Base-by-base conservation (phyloP, 2,797 vertebrate genomes). In the Brotula barbata region DNA sequence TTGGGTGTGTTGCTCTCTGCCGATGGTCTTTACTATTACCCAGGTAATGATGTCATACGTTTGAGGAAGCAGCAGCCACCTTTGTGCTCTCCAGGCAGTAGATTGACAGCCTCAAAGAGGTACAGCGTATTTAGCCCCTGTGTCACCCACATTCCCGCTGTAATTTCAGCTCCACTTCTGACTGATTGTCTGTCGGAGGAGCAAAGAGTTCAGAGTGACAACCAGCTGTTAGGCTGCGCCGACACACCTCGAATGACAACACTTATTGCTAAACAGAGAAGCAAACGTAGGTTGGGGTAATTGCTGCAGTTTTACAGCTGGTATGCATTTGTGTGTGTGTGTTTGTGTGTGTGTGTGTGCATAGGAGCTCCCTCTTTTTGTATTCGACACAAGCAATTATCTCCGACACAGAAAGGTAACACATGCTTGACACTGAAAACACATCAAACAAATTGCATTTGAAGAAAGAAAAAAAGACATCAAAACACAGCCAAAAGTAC, bases 391-490 rank as follows among this genome's bases (percentile, higher is more conserved):
- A 46, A 65, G 58, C 43, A 22, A 21, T 0, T 39, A 16, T 51
- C 44, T 58, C 16, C 1, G 37, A 39, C 47, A 64, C 60, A 36
- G n/a, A 45, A 36, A 47, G 2, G 7, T 60, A 56, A 63, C 46
- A 19, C 81, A 74, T 78, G 77, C 69, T 36, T 0, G n/a, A 5
- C 22, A 60, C 62, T 20, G 41, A 59, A 19, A 64, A 68, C 16
- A 72, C 43, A 25, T 53, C 33, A 44, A 70, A 53, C 41, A 40
- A n/a, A 11, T 40, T 40, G 13, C 36, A 39, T 40, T 10, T 58
- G 1, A 49, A 41, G 68, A 19, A 48, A 36, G 15, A 22, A 20
- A 45, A 33, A 31, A 21, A 50, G 12, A 44, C 41, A 58, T 47
- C n/a, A n/a, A 17, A 13, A 56, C 14, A 10, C 16, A 0, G 3